These are phyloP conservation scores for Temnothorax nylanderi DNA, from an alignment of 1,140 invertebrate species.

Conservation along the genomic window DNA sequence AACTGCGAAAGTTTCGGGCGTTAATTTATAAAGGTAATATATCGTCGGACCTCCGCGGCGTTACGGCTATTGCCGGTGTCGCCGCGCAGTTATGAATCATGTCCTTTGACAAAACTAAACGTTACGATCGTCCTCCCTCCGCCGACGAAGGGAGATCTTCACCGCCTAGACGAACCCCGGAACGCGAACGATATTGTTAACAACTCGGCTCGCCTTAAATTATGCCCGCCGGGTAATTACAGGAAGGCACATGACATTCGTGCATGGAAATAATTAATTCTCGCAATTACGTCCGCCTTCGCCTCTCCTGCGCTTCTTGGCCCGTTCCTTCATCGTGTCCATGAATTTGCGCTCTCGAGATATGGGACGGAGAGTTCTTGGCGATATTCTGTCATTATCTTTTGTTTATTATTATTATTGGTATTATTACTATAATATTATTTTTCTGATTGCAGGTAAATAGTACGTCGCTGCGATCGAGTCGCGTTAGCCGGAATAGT, in stretches of 20 bases:
- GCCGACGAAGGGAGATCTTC: conserved; percentile 27
- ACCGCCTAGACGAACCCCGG: conserved; percentile 54
- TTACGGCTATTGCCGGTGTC: conserved; percentile 57
- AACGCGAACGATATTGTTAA: conserved; percentile 81
- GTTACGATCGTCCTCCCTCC: conserved; percentile 22
- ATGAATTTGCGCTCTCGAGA: conserved; percentile 6
- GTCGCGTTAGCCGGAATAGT: conserved; percentile 32
- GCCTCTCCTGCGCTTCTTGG: conserved; percentile 43
- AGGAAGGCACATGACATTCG: conserved; percentile 82
- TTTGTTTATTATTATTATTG: not conserved
- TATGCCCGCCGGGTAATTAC: conserved; percentile 83
- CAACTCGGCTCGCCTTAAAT: conserved; percentile 82
- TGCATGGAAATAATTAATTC: conserved; percentile 84
- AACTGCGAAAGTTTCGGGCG: conserved; percentile 50
- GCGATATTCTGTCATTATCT: not conserved
- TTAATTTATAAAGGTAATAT: conserved; percentile 64
- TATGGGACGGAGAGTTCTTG: not conserved
- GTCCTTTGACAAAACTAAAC: conserved; percentile 66
- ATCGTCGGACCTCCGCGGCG: conserved; percentile 37
- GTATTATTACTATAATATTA: not conserved
- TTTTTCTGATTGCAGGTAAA: conserved; percentile 81
- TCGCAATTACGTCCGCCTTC: conserved; percentile 79
- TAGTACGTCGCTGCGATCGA: conserved; percentile 59
- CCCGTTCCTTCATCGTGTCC: conserved; percentile 28
- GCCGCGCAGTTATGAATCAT: conserved; percentile 70